Evolutionary conservation across 2,888 invertebrate species (phyloP).

Genomic region (Agonopterix alstromeriana): DNA sequence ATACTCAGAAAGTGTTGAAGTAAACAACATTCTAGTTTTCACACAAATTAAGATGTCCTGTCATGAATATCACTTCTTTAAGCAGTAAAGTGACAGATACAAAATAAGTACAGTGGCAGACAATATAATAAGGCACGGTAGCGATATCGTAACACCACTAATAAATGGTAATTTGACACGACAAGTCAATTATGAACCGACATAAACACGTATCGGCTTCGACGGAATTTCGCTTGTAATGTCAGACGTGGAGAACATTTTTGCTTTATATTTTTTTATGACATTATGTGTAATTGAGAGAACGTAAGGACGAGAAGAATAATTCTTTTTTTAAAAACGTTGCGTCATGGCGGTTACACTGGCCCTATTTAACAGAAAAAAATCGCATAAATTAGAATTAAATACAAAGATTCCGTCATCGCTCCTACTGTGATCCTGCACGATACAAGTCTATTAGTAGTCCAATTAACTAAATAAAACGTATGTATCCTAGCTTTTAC

Average conservation of each 20-base stretch:
- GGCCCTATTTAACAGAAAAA: too few species aligned
- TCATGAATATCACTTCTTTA: conserved; percentile 11
- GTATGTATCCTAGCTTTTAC: too few species aligned
- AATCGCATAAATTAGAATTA: too few species aligned
- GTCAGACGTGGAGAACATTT: conserved; percentile 45
- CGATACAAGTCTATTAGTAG: too few species aligned
- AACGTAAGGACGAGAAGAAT: not conserved
- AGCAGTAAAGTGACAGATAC: conserved; percentile 35
- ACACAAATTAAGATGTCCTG: too few species aligned
- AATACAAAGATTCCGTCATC: too few species aligned
- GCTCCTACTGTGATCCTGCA: too few species aligned
- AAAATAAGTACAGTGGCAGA: conserved; percentile 50
- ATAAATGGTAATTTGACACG: conserved; percentile 72
- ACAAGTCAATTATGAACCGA: conserved; percentile 69
- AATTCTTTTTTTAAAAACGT: not conserved
- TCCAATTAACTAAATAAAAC: too few species aligned
- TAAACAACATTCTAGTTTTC: too few species aligned
- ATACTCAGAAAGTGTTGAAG: too few species aligned
- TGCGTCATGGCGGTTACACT: too few species aligned
- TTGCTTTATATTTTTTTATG: conserved; percentile 7
- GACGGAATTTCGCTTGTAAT: conserved; percentile 52
- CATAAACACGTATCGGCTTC: conserved; percentile 61
- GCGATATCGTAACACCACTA: conserved; percentile 64
- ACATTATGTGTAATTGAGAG: conserved; percentile 8
- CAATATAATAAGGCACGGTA: conserved; percentile 52